Percentiles rank a stretch among this genome's conserved stretches.
phyloP scores from a whole-genome alignment of 2,113 vertebrate genomes.

The Spea multiplicata region DNA sequence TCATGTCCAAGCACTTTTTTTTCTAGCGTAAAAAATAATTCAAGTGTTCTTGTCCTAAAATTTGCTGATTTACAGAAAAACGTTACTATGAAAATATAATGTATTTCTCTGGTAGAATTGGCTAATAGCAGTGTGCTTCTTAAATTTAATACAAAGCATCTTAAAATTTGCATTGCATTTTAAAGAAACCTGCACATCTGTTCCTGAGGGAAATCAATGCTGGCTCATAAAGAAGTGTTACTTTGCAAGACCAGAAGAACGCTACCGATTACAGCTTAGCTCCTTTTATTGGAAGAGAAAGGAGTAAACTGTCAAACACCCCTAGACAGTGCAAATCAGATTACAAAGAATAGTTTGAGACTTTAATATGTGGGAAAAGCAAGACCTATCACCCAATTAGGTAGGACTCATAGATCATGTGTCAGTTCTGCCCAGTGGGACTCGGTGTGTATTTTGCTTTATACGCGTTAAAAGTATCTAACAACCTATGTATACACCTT shows the following conservation, averaged over 20 bases:
- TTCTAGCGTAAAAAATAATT: no score
- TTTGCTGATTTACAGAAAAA: not conserved
- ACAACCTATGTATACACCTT: no score
- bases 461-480: not conserved
- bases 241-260: constrained; percentile 1
- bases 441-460: not conserved
- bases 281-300: constrained; percentile 27
- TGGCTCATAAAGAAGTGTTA: constrained; percentile 7
- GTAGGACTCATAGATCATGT: constrained; percentile 31
- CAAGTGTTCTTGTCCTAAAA: no score
- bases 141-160: not conserved
- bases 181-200: not conserved
- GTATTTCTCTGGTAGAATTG: not conserved
- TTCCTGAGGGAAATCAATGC: not conserved
- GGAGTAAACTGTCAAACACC: constrained; percentile 8
- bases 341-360: constrained; percentile 30
- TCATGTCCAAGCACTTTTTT: no score
- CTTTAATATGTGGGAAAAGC: constrained; percentile 34
- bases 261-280: constrained; percentile 17
- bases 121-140: not conserved
- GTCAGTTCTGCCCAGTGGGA: constrained; percentile 18
- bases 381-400: constrained; percentile 39
- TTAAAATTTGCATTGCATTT: not conserved
- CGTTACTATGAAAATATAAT: not conserved
- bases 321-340: constrained; percentile 34